Evolutionary conservation across 2,888 invertebrate species (phyloP).

Genomic region (Heliconius hortense): DNA sequence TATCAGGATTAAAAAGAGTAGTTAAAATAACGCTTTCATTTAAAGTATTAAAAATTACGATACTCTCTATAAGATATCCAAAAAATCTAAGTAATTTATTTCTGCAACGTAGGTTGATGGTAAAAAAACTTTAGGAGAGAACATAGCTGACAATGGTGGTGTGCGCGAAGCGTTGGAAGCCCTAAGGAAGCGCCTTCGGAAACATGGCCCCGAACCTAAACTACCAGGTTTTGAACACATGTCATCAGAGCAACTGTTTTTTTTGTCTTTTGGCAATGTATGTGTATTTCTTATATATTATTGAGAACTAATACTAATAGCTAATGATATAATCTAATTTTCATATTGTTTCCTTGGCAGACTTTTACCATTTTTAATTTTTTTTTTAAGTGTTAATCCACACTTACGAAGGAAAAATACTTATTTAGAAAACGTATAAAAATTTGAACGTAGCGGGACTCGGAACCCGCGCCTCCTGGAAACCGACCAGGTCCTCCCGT

Average conservation of each 20-base stretch:
- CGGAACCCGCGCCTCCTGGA: no score
- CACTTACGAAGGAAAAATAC: no score
- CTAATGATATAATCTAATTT: background rate
- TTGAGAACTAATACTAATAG: background rate
- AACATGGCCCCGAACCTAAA: constrained; percentile 81
- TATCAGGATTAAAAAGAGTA: no score
- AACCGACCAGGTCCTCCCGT: no score
- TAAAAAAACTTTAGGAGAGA: constrained; percentile 88
- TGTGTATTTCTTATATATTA: constrained; percentile 51
- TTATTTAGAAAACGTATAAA: no score
- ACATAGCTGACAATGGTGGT: constrained; percentile 93
- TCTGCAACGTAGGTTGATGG: constrained; percentile 85
- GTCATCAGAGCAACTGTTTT: constrained; percentile 88
- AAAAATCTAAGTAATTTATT: background rate
- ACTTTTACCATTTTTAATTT: no score
- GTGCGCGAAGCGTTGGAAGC: constrained; percentile 87
- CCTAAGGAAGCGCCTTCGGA: constrained; percentile 81
- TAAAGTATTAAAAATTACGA: no score
- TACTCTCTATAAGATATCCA: background rate
- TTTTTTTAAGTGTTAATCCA: no score
- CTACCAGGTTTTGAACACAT: constrained; percentile 89
- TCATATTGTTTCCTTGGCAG: background rate
- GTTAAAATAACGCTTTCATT: no score
- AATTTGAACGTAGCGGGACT: no score
- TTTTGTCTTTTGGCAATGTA: constrained; percentile 91